Conservation (phyloP, 2,113 vertebrate species). For the Terrapene triunguis region DNA sequence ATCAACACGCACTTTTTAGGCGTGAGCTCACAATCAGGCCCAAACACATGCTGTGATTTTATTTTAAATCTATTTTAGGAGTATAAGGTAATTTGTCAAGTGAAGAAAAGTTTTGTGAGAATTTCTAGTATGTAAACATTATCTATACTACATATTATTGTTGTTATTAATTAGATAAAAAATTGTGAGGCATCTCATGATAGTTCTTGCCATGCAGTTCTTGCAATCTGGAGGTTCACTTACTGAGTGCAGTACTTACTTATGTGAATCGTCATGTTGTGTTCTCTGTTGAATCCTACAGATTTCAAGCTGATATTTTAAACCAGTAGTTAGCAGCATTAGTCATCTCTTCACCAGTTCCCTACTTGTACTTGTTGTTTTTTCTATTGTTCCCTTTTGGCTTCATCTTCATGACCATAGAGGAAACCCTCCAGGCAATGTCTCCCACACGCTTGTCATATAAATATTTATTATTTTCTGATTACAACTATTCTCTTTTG, state of each 20-base stretch:
- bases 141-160: not conserved
- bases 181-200: not conserved
- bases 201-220: not conserved
- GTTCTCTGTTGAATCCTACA: not conserved
- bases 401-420: not conserved
- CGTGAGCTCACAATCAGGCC: not conserved
- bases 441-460: slow-evolving; percentile 27
- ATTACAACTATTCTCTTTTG: slow-evolving; percentile 7
- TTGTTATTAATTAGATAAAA: not conserved
- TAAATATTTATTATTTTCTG: slow-evolving; percentile 47
- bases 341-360: not conserved
- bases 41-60: not conserved
- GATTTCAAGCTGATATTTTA: not conserved
- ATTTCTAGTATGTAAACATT: not conserved
- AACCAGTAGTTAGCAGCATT: slow-evolving; percentile 4
- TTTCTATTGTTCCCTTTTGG: slow-evolving; percentile 15
- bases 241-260: not conserved
- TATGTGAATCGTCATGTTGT: not conserved
- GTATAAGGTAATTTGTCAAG: not conserved
- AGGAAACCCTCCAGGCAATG: slow-evolving; percentile 39
- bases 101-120: slow-evolving; percentile 11
- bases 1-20: not conserved
- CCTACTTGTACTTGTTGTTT: not conserved
- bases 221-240: not conserved
- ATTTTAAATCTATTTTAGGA: slow-evolving; percentile 20